Base-by-base conservation (phyloP, 2,888 invertebrate species). In the Margaritifera margaritifera region DNA sequence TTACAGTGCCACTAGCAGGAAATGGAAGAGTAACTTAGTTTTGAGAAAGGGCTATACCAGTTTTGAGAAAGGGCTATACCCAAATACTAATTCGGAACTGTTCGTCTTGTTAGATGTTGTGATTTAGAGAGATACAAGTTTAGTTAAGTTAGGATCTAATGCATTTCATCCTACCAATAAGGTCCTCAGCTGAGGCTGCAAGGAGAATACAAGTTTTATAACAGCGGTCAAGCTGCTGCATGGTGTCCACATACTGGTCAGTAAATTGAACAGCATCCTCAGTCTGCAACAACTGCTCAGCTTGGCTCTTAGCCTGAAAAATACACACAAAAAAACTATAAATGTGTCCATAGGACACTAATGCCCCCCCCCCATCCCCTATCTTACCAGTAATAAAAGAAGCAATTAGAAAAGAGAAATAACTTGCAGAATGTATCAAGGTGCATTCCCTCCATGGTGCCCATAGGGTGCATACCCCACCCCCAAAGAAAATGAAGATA, bases 141-240 rank as follows among this genome's bases (percentile, higher is more conserved):
- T n/a, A n/a, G n/a, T n/a, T n/a, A n/a, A n/a, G n/a, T n/a, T n/a
- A n/a, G n/a, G n/a, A n/a, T n/a, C 42, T 42, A 42, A 42, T 15
- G 42, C 42, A 42, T 42, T 31, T 20, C 2, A 31, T 19, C 50
- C 50, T 75, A 82, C 83, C 80, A 52, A 78, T 78, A 56, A 80
- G 66, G 61, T 82, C 76, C 63, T 83, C 83, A n/a, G 80, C 78
- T 15, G 80, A 75, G 24, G 80, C 77, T 1, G 77, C 74, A 20
- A 84, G 67, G 1, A 80, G 66, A 27, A 80, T 75, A 62, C 80
- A 76, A 31, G 71, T 77, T 63, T 83, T 80, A 55, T 74, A 73
- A 22, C 74, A 74, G 31, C 70, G 67, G 61, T 84, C 83, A 53
- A 85, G 66, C 5, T 68, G 57, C 70, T 82, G 81, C 72, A 81